Base-by-base conservation (phyloP, 2,113 vertebrate species). In the Lynx canadensis region DNA sequence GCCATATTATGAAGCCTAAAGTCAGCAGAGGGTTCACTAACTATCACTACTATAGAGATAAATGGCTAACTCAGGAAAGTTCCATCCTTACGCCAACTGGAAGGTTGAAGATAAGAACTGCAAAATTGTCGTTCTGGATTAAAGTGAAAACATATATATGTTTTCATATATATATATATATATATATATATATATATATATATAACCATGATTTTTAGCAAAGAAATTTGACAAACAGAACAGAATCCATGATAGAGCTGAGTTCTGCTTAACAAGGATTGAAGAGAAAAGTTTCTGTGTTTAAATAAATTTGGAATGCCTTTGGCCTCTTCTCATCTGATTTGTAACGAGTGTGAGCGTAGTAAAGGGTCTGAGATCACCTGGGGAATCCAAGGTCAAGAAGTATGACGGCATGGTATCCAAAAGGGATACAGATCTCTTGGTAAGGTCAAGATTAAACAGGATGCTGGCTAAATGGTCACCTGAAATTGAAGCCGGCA, bases 11-110 rank as follows among this genome's bases (percentile, higher is more conserved):
- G 80, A 95, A 95, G 89, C 55, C 78, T 57, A 79, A 94, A 92
- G 89, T 52, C 82, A 95, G 68, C 38, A 41, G 63, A 86, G 16
- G 81, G 82, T 93, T 92, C 97, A 95, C 86, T 94, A 95, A 96
- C 96, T 94, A 94, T 74, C 97, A 93, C 82, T 93, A 36, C 81
- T 86, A 57, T 33, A 52, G 81, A 94, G 89, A 93, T 12, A 89
- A 94, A 79, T 69, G 41, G 73, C 89, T 95, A 95, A 79, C 60
- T 91, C 68, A 78, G 81, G 91, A 55, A 94, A 86, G 78, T 89
- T 93, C 68, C 63, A 10, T 83, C 95, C 66, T 94, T 41, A 92
- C 14, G 71, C 31, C 29, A 52, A 78, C 7, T 60, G 19, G 31
- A 16, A 81, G 27, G 69, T 38, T n/a, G 45, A 95, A 29, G 11